These are phyloP conservation scores for Pao palembangensis DNA, from an alignment of 2,113 vertebrate genomes.

Conservation along the genomic window DNA sequence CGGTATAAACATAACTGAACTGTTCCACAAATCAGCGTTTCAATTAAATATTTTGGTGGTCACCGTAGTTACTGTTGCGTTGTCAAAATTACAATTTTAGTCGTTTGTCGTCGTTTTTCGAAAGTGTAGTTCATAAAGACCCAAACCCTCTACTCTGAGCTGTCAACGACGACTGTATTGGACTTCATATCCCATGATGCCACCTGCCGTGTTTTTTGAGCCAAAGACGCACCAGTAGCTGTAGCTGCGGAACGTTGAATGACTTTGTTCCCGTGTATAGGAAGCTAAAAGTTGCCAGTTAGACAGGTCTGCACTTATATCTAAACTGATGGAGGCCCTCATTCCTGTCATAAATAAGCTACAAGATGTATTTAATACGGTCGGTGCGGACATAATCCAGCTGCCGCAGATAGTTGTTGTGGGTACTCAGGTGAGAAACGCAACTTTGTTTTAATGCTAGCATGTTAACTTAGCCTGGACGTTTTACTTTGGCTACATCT, in stretches of 20 bases:
- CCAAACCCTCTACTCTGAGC: accelerated
- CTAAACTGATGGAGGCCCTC: slow-evolving; percentile 85
- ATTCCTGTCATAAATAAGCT: slow-evolving; percentile 98
- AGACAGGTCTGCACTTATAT: slow-evolving; percentile 37
- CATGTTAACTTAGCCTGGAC: slow-evolving; percentile 41
- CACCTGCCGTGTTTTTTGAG: slow-evolving; percentile 25
- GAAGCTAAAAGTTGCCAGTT: slow-evolving; percentile 38
- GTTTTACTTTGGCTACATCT: not conserved
- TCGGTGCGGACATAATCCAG: slow-evolving; percentile 94
- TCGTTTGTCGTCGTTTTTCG: slow-evolving; percentile 5
- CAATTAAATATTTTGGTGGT: slow-evolving; percentile 40
- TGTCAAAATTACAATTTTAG: slow-evolving; percentile 5
- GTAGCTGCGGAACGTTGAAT: slow-evolving; percentile 77
- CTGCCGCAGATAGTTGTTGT: slow-evolving; percentile 97
- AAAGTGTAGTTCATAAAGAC: slow-evolving; percentile 61
- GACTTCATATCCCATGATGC: slow-evolving; percentile 72
- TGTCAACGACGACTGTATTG: accelerated
- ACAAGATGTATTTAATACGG: slow-evolving; percentile 97
- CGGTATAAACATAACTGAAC: too few species aligned
- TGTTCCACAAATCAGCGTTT: too few species aligned
- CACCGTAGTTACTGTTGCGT: slow-evolving; percentile 42
- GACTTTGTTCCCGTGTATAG: slow-evolving; percentile 74
- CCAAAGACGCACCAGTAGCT: slow-evolving; percentile 36
- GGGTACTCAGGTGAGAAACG: slow-evolving; percentile 87
- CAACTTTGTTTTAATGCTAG: slow-evolving; percentile 43